Base-by-base conservation (phyloP, 2,888 invertebrate species). In the Erynnis tages region DNA sequence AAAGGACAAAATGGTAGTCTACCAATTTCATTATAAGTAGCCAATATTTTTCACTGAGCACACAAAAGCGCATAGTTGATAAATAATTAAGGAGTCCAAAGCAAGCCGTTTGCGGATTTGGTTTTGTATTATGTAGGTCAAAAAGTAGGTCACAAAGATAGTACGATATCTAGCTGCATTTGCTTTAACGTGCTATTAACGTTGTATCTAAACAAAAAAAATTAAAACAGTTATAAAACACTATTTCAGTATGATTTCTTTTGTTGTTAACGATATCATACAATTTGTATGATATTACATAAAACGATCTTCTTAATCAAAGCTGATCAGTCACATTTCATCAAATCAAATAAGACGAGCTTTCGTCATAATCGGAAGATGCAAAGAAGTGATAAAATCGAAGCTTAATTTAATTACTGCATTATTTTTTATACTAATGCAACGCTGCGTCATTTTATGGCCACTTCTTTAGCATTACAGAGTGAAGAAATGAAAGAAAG, bases 71-170 rank as follows among this genome's bases (percentile, higher is more conserved):
- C 17, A 41, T 16, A 32, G 41, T 41, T 49, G 25, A 49, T 49
- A 49, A 49, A 49, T 49, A 43, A 49, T 49, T 34, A 45, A 35
- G 34, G 45, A 45, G 45, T 14, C 16, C 16, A 45, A 49, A 49
- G 41, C 25, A 48, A 38, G 30, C 38, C 17, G 47, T 54, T 53
- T 46, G 54, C 55, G 53, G 53, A 57, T 58, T 58, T 55, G 54
- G 56, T 59, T 57, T 55, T 58, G 56, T 58, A 62, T 60, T 60
- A 64, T 64, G 67, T 76, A 75, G 77, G 73, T 77, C 71, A 72
- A 63, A 71, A 79, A 73, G 67, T 77, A 76, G 79, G 79, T 79
- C 77, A 76, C 65, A 66, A 67, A 70, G 70, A 59, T 62, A 76
- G 65, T 67, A 61, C 59, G 29, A 23, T 38, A 38, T 56, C 54